Conservation (phyloP, 1,140 invertebrate genomes). For the Bursaphelenchus mucronatus region DNA sequence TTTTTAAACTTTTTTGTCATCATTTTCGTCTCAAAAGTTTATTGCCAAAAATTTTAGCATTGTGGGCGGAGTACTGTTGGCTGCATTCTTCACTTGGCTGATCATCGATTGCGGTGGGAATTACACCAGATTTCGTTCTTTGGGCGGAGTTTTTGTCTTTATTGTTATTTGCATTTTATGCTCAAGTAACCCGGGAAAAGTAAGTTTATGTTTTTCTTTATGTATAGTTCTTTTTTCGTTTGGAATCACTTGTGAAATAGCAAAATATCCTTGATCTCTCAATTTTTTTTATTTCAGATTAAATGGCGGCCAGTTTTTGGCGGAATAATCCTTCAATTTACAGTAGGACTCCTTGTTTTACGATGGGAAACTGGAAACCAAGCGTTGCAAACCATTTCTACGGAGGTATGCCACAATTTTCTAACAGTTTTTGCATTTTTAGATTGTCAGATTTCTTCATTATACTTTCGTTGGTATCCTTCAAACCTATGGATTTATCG, state of each 20-base stretch:
- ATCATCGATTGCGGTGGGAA: conserved; percentile 11
- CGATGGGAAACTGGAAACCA: conserved; percentile 73
- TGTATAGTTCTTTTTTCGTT: too few relatives aligned
- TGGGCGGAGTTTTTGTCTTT: conserved; percentile 22
- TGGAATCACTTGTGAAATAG: neutral
- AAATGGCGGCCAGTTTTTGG: conserved; percentile 67
- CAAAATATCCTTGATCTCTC: neutral
- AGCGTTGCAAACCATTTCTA: conserved; percentile 76
- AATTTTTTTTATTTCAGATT: conserved; percentile 38
- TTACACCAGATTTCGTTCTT: conserved; percentile 25
- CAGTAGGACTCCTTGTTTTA: conserved; percentile 78
- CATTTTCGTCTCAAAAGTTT: neutral
- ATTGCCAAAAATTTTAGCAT: neutral
- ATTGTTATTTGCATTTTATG: conserved; percentile 25
- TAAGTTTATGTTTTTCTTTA: neutral
- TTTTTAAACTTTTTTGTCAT: neutral
- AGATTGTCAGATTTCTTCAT: conserved; percentile 70
- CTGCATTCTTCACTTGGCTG: conserved; percentile 18
- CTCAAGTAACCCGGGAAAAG: conserved; percentile 20
- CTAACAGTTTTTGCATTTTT: conserved; percentile 74
- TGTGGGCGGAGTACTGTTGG: neutral
- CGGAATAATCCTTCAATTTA: conserved; percentile 77
- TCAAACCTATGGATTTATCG: conserved; percentile 77
- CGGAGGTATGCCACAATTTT: conserved; percentile 65
- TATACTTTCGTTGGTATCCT: conserved; percentile 73